A percentile compares a stretch with the other conserved stretches of the same genome.
Conservation (phyloP, 2,113 vertebrate genomes). For the Pluvianellus socialis region DNA sequence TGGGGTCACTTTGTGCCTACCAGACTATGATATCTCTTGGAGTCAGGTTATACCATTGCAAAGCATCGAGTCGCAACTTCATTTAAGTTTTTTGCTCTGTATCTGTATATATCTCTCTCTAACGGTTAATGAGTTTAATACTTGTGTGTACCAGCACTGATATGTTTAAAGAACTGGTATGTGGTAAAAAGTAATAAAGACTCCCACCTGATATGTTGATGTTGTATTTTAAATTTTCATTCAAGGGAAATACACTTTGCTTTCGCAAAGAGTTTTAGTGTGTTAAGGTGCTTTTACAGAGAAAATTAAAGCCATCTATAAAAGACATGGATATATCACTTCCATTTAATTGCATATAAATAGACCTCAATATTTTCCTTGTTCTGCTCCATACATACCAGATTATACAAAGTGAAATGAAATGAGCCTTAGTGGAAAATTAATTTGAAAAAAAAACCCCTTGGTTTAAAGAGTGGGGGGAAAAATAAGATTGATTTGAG, state of each 20-base stretch:
- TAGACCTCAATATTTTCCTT: neutral
- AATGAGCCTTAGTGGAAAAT: neutral
- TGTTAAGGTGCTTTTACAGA: neutral
- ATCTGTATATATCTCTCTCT: neutral
- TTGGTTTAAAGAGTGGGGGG: neutral
- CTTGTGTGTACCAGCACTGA: neutral
- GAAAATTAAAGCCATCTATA: constrained; percentile 54
- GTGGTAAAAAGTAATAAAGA: neutral
- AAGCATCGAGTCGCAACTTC: neutral
- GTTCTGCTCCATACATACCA: neutral
- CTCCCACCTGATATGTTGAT: neutral
- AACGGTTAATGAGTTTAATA: neutral
- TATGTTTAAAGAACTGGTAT: neutral
- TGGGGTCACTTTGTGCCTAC: neutral
- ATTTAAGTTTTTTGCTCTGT: neutral
- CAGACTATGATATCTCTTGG: neutral
- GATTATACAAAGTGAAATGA: neutral
- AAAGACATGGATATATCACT: constrained; percentile 18
- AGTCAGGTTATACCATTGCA: neutral
- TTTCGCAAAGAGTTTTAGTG: neutral
- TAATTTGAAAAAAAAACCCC: neutral
- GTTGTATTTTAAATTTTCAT: neutral
- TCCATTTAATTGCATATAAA: constrained; percentile 19
- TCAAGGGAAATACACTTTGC: neutral
- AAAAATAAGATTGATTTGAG: neutral